A percentile compares a stretch with the other conserved stretches of the same genome.
These are phyloP conservation scores for Acrobasis suavella DNA, from an alignment of 2,888 invertebrate species.

Conservation along the genomic window DNA sequence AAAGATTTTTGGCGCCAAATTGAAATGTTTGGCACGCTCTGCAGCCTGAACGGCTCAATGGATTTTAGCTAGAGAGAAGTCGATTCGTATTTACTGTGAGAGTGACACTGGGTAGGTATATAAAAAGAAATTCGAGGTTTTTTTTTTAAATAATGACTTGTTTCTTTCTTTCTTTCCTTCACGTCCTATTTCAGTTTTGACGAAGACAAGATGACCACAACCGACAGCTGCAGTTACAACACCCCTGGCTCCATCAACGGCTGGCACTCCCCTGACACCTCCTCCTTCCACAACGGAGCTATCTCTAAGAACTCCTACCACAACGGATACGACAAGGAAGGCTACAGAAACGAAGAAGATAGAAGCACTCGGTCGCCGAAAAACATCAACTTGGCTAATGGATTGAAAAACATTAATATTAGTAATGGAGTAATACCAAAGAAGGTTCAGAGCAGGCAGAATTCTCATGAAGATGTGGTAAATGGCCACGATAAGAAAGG, in stretches of 20 bases:
- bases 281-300: constrained; percentile 72
- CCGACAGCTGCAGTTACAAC: constrained; percentile 81
- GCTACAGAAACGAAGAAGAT: constrained; percentile 49
- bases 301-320: constrained; percentile 72
- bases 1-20: too few species aligned
- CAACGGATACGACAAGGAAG: constrained; percentile 66
- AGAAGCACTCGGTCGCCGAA: constrained; percentile 63
- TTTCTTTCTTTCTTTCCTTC: too few species aligned
- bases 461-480: constrained; percentile 63
- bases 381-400: constrained; percentile 72
- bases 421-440: constrained; percentile 71
- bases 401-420: constrained; percentile 71
- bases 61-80: too few species aligned
- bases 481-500: constrained; percentile 71
- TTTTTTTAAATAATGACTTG: too few species aligned
- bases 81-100: too few species aligned
- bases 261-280: constrained; percentile 79
- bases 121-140: too few species aligned
- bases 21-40: too few species aligned
- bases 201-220: constrained; percentile 83
- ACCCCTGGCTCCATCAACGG: constrained; percentile 82
- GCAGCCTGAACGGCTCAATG: too few species aligned
- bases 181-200: constrained; percentile 62
- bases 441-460: constrained; percentile 65
- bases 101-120: too few species aligned